phyloP scores from a whole-genome alignment of 2,113 vertebrate species.

The Nothocercus julius region DNA sequence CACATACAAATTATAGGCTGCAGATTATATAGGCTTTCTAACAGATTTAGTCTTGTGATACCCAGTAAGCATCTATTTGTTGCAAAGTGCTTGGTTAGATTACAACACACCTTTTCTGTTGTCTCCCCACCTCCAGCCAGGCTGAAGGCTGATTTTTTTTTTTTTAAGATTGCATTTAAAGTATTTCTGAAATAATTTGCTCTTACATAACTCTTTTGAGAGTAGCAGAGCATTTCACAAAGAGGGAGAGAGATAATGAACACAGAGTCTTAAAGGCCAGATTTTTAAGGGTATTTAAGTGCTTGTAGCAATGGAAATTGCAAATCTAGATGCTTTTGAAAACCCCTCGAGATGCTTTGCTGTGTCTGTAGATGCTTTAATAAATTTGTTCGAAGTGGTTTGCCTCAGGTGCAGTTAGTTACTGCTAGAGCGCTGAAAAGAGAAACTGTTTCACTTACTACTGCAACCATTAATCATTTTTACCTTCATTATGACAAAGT shows the following conservation, averaged over 20 bases:
- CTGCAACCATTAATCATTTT: background rate
- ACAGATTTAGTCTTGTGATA: background rate
- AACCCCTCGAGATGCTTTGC: background rate
- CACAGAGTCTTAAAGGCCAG: background rate
- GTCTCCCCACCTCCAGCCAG: background rate
- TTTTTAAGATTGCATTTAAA: background rate
- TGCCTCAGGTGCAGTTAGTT: conserved; percentile 1
- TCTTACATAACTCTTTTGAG: background rate
- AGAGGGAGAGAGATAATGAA: background rate
- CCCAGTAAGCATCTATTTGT: background rate
- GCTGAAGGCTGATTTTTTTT: background rate
- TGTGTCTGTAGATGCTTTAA: background rate
- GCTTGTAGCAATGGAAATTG: background rate
- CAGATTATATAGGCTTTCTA: background rate
- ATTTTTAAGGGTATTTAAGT: conserved; percentile 2
- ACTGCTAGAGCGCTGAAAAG: background rate
- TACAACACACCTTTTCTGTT: background rate
- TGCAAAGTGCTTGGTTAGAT: background rate
- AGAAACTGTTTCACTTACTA: background rate
- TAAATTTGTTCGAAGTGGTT: conserved; percentile 5
- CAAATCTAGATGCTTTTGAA: background rate
- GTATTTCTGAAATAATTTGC: background rate
- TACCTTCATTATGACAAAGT: background rate
- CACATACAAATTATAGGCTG: background rate
- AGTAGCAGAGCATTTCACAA: background rate